phyloP scores from a whole-genome alignment of 2,113 vertebrate genomes.

The Tapirus terrestris region DNA sequence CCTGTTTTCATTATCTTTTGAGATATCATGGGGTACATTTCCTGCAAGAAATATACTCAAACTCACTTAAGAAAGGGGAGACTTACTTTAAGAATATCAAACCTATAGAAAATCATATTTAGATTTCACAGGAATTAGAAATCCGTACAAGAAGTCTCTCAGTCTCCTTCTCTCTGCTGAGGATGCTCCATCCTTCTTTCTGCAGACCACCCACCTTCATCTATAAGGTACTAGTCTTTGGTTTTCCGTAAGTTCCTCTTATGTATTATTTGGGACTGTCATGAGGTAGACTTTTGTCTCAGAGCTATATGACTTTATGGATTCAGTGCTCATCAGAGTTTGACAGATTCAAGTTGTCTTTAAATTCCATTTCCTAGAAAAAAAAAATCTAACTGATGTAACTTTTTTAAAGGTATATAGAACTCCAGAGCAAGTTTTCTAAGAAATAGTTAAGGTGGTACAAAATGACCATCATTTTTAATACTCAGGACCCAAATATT shows the following conservation, averaged over 20 bases:
- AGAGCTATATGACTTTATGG: not conserved
- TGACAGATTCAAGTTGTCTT: not conserved
- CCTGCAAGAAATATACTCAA: not conserved
- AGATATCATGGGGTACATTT: not conserved
- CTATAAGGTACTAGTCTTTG: not conserved
- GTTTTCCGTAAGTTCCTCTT: not conserved
- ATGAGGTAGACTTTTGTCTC: not conserved
- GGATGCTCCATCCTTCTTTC: not conserved
- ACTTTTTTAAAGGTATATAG: not conserved
- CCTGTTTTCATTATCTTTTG: not conserved
- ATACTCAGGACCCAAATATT: not conserved
- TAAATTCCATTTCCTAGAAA: not conserved
- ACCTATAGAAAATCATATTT: not conserved
- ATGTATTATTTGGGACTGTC: not conserved
- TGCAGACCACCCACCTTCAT: not conserved
- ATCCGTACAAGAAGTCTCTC: not conserved
- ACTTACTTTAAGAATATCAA: not conserved
- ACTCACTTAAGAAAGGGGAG: not conserved
- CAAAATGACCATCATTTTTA: not conserved
- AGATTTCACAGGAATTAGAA: not conserved
- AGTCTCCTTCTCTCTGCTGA: not conserved
- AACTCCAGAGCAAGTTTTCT: not conserved
- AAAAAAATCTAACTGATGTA: not conserved
- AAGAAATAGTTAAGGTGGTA: not conserved
- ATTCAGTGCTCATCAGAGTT: not conserved